These are phyloP conservation scores for Nasonia vitripennis DNA, from an alignment of 1,140 invertebrate genomes.

Conservation along the genomic window DNA sequence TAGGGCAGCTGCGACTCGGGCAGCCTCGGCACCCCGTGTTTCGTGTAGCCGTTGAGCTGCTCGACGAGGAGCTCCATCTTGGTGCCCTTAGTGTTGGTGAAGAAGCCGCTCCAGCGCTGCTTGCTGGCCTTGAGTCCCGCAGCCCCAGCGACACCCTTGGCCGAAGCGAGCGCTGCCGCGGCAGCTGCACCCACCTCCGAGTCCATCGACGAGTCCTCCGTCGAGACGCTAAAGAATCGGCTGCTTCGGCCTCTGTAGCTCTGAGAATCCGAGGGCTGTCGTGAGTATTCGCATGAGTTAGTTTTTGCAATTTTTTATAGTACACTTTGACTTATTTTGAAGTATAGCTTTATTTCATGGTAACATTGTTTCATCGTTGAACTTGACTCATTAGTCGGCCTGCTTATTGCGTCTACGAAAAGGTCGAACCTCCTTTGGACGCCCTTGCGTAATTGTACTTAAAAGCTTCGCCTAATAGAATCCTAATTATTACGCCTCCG, in stretches of 20 bases:
- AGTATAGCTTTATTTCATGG: too few relatives aligned
- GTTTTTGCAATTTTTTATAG: neutral
- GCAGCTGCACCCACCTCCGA: conserved; percentile 64
- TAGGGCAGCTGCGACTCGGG: conserved; percentile 64
- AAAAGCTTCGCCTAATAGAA: conserved; percentile 19
- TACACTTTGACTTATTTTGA: neutral
- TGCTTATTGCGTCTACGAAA: too few relatives aligned
- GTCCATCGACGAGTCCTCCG: conserved; percentile 76
- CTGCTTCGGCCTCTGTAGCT: conserved; percentile 75
- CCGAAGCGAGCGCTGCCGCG: conserved; percentile 58
- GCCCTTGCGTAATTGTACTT: conserved; percentile 13
- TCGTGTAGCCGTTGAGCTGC: conserved; percentile 81
- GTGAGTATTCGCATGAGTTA: neutral
- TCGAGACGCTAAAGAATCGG: conserved; percentile 80
- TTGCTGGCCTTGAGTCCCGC: conserved; percentile 69
- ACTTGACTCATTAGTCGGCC: too few relatives aligned
- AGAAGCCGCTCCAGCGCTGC: conserved; percentile 82
- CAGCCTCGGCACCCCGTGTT: conserved; percentile 80
- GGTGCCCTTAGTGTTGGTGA: conserved; percentile 79
- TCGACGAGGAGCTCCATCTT: conserved; percentile 81
- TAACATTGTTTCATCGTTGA: too few relatives aligned
- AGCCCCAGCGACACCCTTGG: conserved; percentile 62
- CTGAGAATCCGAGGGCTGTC: conserved; percentile 60
- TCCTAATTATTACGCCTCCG: neutral
- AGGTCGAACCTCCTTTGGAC: neutral